Percentiles rank a stretch among this genome's conserved stretches.
These are phyloP conservation scores for Argyresthia albistria DNA, from an alignment of 2,888 invertebrate genomes.

Conservation along the genomic window DNA sequence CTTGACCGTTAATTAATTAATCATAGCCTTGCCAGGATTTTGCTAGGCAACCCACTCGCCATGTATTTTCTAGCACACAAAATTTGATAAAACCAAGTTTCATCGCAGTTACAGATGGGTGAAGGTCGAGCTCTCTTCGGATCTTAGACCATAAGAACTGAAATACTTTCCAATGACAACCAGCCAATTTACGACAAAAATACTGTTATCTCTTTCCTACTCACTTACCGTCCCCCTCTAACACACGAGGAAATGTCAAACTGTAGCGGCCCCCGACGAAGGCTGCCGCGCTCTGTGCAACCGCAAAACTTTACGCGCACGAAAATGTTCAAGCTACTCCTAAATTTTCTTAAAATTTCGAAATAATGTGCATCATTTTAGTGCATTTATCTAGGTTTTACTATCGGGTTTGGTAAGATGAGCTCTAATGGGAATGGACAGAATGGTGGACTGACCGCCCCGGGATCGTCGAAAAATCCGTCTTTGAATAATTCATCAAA, in stretches of 20 bases:
- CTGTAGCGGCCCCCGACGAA: conserved; percentile 18
- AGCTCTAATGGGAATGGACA: background rate
- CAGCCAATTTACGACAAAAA: conserved; percentile 8
- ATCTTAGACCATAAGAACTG: too few species aligned
- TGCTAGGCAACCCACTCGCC: too few species aligned
- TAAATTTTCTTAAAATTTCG: background rate
- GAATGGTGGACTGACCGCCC: background rate
- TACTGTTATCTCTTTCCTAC: conserved; percentile 24
- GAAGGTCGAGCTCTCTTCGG: too few species aligned
- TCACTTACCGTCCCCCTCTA: conserved; percentile 24
- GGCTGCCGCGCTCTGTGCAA: conserved; percentile 25
- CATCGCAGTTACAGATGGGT: too few species aligned
- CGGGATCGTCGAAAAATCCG: conserved; percentile 4
- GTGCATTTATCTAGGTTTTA: background rate
- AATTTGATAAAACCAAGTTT: too few species aligned
- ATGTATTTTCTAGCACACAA: too few species aligned
- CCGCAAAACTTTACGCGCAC: background rate
- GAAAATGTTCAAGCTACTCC: background rate
- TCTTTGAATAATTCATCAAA: conserved; percentile 23
- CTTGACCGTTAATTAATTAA: too few species aligned
- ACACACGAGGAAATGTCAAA: conserved; percentile 27
- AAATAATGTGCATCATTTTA: background rate
- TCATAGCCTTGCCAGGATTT: too few species aligned
- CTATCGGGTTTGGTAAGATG: background rate
- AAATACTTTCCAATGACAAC: too few species aligned